Conservation (phyloP, 1,140 invertebrate species). For the Anastrepha ludens region DNA sequence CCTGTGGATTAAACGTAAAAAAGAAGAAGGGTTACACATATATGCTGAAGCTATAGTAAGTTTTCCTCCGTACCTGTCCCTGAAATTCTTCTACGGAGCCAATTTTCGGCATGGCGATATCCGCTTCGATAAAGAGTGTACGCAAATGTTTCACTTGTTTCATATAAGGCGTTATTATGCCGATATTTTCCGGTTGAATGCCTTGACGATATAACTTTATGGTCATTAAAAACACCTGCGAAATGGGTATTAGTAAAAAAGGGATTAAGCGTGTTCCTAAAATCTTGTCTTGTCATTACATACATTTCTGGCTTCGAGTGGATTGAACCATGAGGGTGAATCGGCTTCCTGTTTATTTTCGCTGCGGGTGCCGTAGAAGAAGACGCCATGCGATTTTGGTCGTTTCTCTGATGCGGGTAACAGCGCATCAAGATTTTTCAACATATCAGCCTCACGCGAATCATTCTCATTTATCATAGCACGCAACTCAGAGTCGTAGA, state of each 20-base stretch:
- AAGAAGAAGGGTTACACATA: neutral
- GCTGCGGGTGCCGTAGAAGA: constrained; percentile 90
- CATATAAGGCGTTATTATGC: constrained; percentile 94
- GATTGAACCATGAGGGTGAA: constrained; percentile 94
- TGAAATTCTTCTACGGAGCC: constrained; percentile 98
- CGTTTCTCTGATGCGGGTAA: constrained; percentile 60
- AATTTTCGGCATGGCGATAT: constrained; percentile 86
- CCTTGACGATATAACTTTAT: constrained; percentile 80
- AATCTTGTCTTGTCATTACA: neutral
- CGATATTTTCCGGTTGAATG: constrained; percentile 83
- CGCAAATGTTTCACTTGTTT: constrained; percentile 83
- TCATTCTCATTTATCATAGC: constrained; percentile 67
- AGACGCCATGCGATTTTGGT: constrained; percentile 79
- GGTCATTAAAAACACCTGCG: constrained; percentile 76
- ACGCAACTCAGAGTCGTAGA: constrained; percentile 80
- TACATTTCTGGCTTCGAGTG: constrained; percentile 86
- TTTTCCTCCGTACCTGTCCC: constrained; percentile 76
- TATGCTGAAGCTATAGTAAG: too few species aligned
- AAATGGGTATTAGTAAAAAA: neutral
- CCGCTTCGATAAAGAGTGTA: constrained; percentile 74
- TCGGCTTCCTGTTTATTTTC: constrained; percentile 82
- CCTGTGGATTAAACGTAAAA: constrained; percentile 76
- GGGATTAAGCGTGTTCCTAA: neutral
- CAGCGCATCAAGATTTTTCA: constrained; percentile 57
- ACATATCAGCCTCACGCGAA: constrained; percentile 60